Base-by-base conservation (phyloP, 2,888 invertebrate genomes). In the Entomobrya proxima region DNA sequence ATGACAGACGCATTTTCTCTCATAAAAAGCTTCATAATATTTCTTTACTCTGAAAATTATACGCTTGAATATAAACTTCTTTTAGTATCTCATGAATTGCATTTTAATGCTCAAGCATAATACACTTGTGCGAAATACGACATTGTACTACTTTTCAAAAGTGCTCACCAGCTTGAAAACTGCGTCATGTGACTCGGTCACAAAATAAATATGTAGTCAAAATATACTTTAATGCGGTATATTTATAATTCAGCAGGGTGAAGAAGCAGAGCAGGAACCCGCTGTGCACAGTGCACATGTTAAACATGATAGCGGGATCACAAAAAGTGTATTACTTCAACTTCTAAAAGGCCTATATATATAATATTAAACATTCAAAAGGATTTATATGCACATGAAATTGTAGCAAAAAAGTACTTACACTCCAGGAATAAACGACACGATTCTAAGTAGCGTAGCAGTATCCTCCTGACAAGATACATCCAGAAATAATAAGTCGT, bases 221-320 rank as follows among this genome's bases (percentile, higher is more conserved):
- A 18, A 21, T 18, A 50, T 18, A 50, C 1, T 50, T 6, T 18
- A 50, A 6, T 27, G 44, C 69, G 18, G 18, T 18, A n/a, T 67
- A 79, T 80, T 67, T 74, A 81, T 72, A 74, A 55, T 72, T 74
- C 61, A 81, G 27, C 21, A 61, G 72, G 40, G 30, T n/a, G 35
- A 27, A 40, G 40, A 47, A 80, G 37, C 13, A 27, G 1, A 69
- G 37, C 72, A 55, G n/a, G n/a, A n/a, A 72, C 69, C 55, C 44
- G 24, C 44, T 52, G 32, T n/a, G 55, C 74, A 58, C 81, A 72
- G 32, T n/a, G 55, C 74, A 58, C 81, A 72, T 81, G 81, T 74
- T 58, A 61, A 74, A 40, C 72, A 74, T 74, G 81, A 72, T 67
- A 61, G 55, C 5, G 7, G n/a, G n/a, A 27, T 55, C 5, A 27